These are phyloP conservation scores for Dicentrarchus labrax DNA, from an alignment of 2,113 vertebrate genomes.

Conservation along the genomic window DNA sequence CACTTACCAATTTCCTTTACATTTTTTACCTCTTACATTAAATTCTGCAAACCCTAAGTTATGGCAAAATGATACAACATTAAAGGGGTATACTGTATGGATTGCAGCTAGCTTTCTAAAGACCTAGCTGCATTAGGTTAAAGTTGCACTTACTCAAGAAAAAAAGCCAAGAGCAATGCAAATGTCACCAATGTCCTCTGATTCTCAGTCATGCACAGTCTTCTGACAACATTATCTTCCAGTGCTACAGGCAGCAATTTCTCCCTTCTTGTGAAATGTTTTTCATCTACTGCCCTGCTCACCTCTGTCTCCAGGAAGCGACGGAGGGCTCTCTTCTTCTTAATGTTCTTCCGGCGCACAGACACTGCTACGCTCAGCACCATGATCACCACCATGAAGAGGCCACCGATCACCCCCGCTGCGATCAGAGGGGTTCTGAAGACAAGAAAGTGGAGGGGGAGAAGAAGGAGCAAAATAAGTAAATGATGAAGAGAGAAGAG, in stretches of 20 bases:
- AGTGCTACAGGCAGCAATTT: neutral
- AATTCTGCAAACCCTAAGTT: neutral
- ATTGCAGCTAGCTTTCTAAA: neutral
- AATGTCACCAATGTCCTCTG: neutral
- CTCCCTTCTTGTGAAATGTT: neutral
- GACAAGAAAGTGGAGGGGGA: conserved; percentile 10
- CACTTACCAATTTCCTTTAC: neutral
- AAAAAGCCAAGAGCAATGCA: neutral
- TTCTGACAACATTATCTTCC: neutral
- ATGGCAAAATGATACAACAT: neutral
- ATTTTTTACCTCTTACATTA: neutral
- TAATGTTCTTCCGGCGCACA: conserved; percentile 94
- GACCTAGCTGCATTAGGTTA: neutral
- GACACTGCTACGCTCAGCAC: conserved; percentile 93
- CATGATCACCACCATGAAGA: conserved; percentile 96
- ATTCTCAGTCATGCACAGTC: conserved; percentile 4
- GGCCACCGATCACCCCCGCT: conserved; percentile 94
- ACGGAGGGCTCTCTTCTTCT: conserved; percentile 95
- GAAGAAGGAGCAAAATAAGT: conserved; percentile 17
- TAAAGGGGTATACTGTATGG: neutral
- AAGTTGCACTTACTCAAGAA: neutral
- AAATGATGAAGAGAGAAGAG: conserved; percentile 19
- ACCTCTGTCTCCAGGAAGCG: conserved; percentile 99
- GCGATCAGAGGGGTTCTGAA: conserved; percentile 96
- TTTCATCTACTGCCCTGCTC: conserved; percentile 33